phyloP scores from a whole-genome alignment of 2,797 vertebrate genomes.

The Morus bassanus region DNA sequence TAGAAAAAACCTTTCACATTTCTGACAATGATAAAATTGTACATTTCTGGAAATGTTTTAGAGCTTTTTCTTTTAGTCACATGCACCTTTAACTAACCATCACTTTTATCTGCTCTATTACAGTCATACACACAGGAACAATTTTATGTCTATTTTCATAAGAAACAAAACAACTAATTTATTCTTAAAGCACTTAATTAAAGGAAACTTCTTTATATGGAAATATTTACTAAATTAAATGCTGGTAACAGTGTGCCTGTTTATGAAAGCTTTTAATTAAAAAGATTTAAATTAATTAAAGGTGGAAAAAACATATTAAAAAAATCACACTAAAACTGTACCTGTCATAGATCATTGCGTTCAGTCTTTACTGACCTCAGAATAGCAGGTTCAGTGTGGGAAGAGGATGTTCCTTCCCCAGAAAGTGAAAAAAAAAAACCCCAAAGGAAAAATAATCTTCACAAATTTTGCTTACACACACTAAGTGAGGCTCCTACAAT shows the following conservation, averaged over 20 bases:
- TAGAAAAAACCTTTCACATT: background rate
- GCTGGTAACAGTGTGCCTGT: background rate
- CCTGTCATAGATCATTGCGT: background rate
- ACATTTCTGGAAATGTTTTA: background rate
- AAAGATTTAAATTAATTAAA: background rate
- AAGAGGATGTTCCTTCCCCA: background rate
- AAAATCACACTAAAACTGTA: background rate
- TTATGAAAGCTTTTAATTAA: conserved; percentile 24
- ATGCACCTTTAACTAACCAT: background rate
- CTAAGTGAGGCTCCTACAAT: background rate
- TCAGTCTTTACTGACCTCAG: background rate
- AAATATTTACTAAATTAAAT: conserved; percentile 32
- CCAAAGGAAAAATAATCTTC: background rate
- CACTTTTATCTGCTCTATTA: background rate
- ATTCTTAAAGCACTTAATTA: conserved; percentile 7
- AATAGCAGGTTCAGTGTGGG: background rate
- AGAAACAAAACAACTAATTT: background rate
- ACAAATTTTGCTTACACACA: background rate
- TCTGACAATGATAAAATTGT: conserved; percentile 12
- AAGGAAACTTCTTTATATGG: background rate
- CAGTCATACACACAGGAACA: background rate
- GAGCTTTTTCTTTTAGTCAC: background rate
- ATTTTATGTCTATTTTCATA: background rate
- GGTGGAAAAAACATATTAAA: background rate
- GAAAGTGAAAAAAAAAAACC: background rate